Evolutionary conservation across 1,140 invertebrate genomes (phyloP), one percentile per base, ranked within the genome.

Genomic region (Hypsibius dujardini): DNA sequence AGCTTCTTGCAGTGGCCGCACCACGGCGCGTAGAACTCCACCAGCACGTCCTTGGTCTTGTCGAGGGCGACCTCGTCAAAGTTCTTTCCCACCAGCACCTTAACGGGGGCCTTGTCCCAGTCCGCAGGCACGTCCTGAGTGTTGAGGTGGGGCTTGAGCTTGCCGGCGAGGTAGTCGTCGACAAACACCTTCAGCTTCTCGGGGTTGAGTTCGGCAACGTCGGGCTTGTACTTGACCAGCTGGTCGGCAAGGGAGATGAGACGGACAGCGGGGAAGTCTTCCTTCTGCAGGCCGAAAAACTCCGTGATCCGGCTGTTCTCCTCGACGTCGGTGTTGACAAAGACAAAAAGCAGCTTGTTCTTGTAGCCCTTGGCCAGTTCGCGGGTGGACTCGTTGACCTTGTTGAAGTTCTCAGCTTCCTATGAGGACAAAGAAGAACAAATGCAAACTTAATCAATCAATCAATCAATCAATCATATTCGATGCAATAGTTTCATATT

Each of bases 1-100:
- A 98, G 82, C 79, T 96, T 89, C 80, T 97, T 95, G 84, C 95
- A 98, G 79, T 98, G 94, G 73, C 90, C 84, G 76, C 85, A 86
- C 95, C 95, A 98, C 72, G 94, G 92, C 50, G 93, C 93, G 81
- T 96, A 98, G 83, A 98, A 99, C 84, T 98, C 94, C 74, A 99
- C 94, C 72, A 99, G 84, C 59, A 98, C 95, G 77, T 90, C 86
- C 82, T 98, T 98, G 56, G 80, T 83, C 75, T 86, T 86, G 79
- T 98, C 87, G 72, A 89, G 86, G 50, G 86, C 95, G 75, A 98
- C 88, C 77, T 91, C 87, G 77, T 94, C 89, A 80, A 98, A 99
- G 84, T 99, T 99, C 76, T 86, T 88, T 69, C 92, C 87, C 70
- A 96, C 93, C 47, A 99, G 84, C 72, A 88, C 85, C 81, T 97